Evolutionary conservation across 2,797 vertebrate species (phyloP).

Genomic region (Okamejei kenojei): DNA sequence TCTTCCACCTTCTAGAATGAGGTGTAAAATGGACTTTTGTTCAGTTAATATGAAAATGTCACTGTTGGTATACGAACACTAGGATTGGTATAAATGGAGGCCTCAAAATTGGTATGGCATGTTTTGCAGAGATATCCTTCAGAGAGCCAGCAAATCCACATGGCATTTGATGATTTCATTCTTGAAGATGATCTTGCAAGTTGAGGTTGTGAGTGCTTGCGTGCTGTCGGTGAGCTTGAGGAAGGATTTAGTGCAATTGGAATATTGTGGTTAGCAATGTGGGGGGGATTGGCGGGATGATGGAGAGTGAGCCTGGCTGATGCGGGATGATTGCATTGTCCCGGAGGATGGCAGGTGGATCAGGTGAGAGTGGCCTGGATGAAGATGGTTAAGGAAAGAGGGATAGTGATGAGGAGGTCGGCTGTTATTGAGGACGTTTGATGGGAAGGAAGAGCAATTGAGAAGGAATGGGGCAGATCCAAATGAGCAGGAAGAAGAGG

Average conservation of each 20-base stretch:
- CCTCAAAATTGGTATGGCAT: background rate
- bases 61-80: background rate
- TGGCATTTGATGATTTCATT: background rate
- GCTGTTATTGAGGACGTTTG: no score
- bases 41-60: background rate
- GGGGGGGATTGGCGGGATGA: background rate
- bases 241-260: background rate
- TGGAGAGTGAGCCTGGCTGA: background rate
- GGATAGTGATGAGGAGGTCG: no score
- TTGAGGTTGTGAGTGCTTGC: no score
- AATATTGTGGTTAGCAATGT: no score
- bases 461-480: background rate
- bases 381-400: no score
- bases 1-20: background rate
- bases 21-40: background rate
- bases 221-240: background rate
- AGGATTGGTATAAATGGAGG: background rate
- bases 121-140: background rate
- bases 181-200: background rate
- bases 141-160: background rate
- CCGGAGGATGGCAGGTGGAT: background rate
- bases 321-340: background rate
- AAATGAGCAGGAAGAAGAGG: no score
- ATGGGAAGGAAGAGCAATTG: background rate
- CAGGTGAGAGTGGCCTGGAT: background rate